These are phyloP conservation scores for Xyliphius kryptos DNA, from an alignment of 2,113 vertebrate genomes.

Conservation along the genomic window DNA sequence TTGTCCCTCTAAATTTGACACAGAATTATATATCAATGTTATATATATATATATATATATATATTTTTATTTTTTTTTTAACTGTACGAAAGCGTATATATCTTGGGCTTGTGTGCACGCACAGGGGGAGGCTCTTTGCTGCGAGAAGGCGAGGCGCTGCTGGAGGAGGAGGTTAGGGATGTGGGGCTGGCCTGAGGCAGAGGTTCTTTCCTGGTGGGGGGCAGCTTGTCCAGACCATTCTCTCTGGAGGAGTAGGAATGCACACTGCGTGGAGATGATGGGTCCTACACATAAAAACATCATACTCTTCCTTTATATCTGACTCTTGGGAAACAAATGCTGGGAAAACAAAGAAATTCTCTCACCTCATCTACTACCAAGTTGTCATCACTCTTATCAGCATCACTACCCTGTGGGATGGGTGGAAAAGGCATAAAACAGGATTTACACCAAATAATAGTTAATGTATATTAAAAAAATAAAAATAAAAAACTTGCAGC, in stretches of 20 bases:
- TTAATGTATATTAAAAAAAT: too few relatives aligned
- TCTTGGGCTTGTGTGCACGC: too few relatives aligned
- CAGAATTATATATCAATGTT: too few relatives aligned
- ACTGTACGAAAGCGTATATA: too few relatives aligned
- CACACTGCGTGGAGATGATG: conserved; percentile 81
- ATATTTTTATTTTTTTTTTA: too few relatives aligned
- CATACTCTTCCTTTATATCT: background rate
- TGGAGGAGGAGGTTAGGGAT: conserved; percentile 82
- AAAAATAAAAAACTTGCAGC: too few relatives aligned
- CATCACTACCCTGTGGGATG: conserved; percentile 77
- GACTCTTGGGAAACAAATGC: background rate
- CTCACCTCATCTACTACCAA: conserved; percentile 84
- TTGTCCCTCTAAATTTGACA: conserved; percentile 88
- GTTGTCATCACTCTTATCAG: conserved; percentile 88
- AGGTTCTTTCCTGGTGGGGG: conserved; percentile 69
- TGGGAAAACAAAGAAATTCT: too few relatives aligned
- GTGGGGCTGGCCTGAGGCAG: conserved; percentile 75
- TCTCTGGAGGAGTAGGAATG: conserved; percentile 86
- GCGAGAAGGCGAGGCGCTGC: conserved; percentile 69
- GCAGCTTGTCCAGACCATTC: conserved; percentile 78
- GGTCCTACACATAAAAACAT: conserved; percentile 63
- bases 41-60: too few relatives aligned
- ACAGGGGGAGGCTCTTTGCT: conserved; percentile 74
- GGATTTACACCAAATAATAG: too few relatives aligned
- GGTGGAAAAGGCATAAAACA: too few relatives aligned